Base-by-base conservation (phyloP, 1,140 invertebrate species). In the Trachelipus rathkii region DNA sequence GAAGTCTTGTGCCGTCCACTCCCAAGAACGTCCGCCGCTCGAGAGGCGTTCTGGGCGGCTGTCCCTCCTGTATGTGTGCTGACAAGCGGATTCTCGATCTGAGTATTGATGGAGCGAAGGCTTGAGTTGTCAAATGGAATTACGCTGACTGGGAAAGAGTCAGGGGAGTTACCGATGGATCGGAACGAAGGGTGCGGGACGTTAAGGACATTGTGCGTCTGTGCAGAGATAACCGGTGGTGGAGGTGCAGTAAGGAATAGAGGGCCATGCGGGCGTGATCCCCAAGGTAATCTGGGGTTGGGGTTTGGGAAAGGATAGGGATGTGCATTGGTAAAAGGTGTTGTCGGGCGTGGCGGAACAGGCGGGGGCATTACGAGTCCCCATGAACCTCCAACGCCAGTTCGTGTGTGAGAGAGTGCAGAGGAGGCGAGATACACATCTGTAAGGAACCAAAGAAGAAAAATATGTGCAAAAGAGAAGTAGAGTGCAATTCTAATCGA, bases 381-480 rank as follows among this genome's bases (percentile, higher is more conserved):
- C 76, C 80, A 81, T 76, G 76, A 72, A 71, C 77, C 77, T 53
- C 45, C 73, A 73, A 71, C 71, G 66, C 73, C 60, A 75, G 60
- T 67, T 74, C 77, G 33, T 45, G 75, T 73, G 77, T 73, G 72
- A 50, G 75, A 69, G 68, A 60, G 77, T 78, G 80, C 75, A 77
- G 76, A 75, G 77, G 78, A 79, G 77, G 69, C 80, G 74, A 77
- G 80, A 69, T 78, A 81, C 80, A 73, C 72, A 81, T 81, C 80
- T 81, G 80, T 75, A 81, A 81, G 76, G 80, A 81, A 81, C 75
- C 77, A 79, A 75, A 81, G 80, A 81, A 78, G 78, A 79, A 76
- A 33, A 33, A 33, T 33, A 33, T 33, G 33, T 33, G 33, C 33
- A 33, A 33, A 33, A 33, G 33, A 33, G 33, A 33, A 33, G 33